Conservation (phyloP, 2,888 invertebrate species). For the Perizoma flavofasciatum region DNA sequence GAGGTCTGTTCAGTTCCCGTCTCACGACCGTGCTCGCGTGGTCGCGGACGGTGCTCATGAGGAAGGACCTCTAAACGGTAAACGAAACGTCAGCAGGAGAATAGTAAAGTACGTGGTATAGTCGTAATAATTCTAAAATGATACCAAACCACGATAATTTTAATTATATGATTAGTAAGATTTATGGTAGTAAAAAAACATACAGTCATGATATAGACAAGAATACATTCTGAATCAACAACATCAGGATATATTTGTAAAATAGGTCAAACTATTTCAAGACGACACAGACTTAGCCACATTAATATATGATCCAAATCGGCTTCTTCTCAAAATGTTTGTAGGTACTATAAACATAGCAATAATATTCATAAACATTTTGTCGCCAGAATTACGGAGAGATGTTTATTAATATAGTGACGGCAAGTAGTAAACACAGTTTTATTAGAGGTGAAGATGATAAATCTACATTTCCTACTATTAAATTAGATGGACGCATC, state of each 20-base stretch:
- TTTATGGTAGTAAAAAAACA: background rate
- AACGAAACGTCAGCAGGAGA: too few species aligned
- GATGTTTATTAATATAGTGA: conserved; percentile 57
- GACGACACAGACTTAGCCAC: conserved; percentile 41
- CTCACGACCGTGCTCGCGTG: too few species aligned
- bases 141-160: too few species aligned
- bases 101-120: too few species aligned
- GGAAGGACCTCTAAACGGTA: too few species aligned
- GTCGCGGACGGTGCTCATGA: too few species aligned
- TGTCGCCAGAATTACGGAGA: conserved; percentile 34
- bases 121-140: conserved; percentile 7
- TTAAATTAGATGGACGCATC: conserved; percentile 45
- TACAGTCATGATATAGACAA: background rate
- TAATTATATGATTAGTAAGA: too few species aligned
- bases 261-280: conserved; percentile 51
- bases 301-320: conserved; percentile 45
- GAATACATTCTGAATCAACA: conserved; percentile 7
- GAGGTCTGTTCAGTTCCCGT: too few species aligned
- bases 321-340: conserved; percentile 53
- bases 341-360: conserved; percentile 50
- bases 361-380: conserved; percentile 37
- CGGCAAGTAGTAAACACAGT: conserved; percentile 51
- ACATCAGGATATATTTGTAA: conserved; percentile 24
- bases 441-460: conserved; percentile 54
- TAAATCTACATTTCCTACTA: conserved; percentile 56